phyloP scores from a whole-genome alignment of 2,797 vertebrate genomes.

The Pipistrellus pipistrellus region DNA sequence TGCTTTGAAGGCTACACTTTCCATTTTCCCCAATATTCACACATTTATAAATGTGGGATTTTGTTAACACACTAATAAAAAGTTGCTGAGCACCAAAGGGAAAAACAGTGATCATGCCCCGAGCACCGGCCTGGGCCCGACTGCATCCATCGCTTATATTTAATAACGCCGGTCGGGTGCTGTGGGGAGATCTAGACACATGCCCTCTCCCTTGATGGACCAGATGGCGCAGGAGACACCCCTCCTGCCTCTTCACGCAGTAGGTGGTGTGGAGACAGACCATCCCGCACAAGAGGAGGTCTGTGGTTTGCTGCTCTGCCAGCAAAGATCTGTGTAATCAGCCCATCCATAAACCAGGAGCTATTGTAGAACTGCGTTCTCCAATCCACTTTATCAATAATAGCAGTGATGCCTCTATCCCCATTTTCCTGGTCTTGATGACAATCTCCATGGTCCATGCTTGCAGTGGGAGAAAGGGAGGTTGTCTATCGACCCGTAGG shows the following conservation, averaged over 20 bases:
- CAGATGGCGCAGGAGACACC: not conserved
- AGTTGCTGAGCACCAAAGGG: not conserved
- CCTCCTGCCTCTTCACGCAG: not conserved
- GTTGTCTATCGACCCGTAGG: fast-evolving
- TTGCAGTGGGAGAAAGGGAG: not conserved
- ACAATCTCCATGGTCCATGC: fast-evolving
- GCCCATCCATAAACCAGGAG: too few species aligned
- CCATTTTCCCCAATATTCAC: not conserved
- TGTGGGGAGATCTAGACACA: not conserved
- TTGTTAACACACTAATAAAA: not conserved
- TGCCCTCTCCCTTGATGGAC: not conserved
- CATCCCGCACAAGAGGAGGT: not conserved
- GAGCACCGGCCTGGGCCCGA: not conserved
- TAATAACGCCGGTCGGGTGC: fast-evolving
- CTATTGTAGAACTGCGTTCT: not conserved
- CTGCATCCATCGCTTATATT: not conserved
- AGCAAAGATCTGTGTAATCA: not conserved
- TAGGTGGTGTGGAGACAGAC: fast-evolving
- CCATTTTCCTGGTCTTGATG: not conserved
- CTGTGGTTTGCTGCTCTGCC: not conserved
- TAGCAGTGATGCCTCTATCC: fast-evolving
- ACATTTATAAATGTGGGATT: not conserved
- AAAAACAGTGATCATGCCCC: not conserved
- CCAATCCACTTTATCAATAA: too few species aligned
- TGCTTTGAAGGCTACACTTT: not conserved